A percentile compares a stretch with the other conserved stretches of the same genome.
These are phyloP conservation scores for Betta splendens DNA, from an alignment of 2,797 vertebrate species.

Conservation along the genomic window DNA sequence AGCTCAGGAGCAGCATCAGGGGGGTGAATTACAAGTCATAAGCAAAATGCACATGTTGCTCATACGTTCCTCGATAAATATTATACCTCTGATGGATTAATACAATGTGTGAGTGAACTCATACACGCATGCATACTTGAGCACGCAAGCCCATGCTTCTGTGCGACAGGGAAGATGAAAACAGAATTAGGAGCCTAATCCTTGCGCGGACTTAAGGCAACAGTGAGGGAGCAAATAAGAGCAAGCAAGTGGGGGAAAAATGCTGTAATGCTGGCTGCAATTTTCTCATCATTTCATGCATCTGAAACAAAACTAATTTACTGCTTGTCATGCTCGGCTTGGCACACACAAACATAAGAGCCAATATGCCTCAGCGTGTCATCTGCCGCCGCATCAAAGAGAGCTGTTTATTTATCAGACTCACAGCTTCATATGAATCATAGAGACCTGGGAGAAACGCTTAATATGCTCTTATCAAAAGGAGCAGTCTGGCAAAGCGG, in stretches of 20 bases:
- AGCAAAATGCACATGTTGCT: constrained; percentile 10
- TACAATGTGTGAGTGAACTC: constrained; percentile 29
- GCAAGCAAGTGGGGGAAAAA: constrained; percentile 28
- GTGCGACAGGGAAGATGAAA: constrained; percentile 63
- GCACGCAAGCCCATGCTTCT: constrained; percentile 50
- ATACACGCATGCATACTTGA: constrained; percentile 50
- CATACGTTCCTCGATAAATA: constrained; percentile 33
- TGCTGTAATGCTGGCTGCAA: constrained; percentile 61
- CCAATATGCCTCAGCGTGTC: constrained; percentile 64
- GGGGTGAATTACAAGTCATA: constrained; percentile 6
- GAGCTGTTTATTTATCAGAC: constrained; percentile 70
- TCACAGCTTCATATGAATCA: constrained; percentile 62
- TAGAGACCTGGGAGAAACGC: constrained; percentile 53
- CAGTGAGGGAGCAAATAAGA: constrained; percentile 56
- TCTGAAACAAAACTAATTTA: constrained; percentile 84
- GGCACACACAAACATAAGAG: constrained; percentile 71
- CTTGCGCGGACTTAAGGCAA: constrained; percentile 62
- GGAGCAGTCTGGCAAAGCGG: constrained; percentile 56
- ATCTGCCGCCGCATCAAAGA: constrained; percentile 71
- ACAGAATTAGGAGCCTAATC: constrained; percentile 70
- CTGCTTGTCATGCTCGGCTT: constrained; percentile 76
- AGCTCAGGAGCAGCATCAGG: constrained; percentile 9
- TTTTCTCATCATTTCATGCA: constrained; percentile 78
- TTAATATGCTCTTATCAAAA: constrained; percentile 65
- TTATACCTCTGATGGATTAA: constrained; percentile 45